These are phyloP conservation scores for Halesus radiatus DNA, from an alignment of 1,140 invertebrate species.

Conservation along the genomic window DNA sequence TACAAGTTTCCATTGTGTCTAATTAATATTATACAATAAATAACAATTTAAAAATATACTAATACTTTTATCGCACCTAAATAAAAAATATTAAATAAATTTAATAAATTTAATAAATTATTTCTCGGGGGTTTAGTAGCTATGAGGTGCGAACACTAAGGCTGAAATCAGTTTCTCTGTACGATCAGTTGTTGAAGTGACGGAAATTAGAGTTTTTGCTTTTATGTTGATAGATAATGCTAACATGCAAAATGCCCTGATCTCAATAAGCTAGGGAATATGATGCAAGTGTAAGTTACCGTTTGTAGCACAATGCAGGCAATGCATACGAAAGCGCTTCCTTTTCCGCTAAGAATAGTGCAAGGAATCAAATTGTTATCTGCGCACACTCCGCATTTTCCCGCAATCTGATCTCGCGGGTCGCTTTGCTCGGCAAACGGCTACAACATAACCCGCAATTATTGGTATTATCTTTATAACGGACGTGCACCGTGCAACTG, in stretches of 20 bases:
- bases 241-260: neutral
- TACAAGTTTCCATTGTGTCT: no score
- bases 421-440: conserved; percentile 1
- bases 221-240: neutral
- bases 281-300: neutral
- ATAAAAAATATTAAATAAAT: no score
- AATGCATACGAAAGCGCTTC: conserved; percentile 8
- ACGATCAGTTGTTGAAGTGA: neutral
- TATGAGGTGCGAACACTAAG: no score
- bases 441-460: conserved; percentile 33
- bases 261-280: neutral
- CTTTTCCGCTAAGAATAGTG: neutral
- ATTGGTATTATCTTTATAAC: conserved; percentile 22
- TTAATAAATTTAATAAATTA: no score
- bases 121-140: no score
- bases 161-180: no score
- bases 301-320: neutral
- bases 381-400: neutral
- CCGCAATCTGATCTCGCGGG: conserved; percentile 18
- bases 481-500: conserved; percentile 42
- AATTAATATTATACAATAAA: no score
- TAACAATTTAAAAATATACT: no score
- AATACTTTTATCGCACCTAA: no score
- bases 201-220: neutral
- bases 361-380: neutral